Conservation (phyloP, 2,888 invertebrate species). For the Callosobruchus maculatus region DNA sequence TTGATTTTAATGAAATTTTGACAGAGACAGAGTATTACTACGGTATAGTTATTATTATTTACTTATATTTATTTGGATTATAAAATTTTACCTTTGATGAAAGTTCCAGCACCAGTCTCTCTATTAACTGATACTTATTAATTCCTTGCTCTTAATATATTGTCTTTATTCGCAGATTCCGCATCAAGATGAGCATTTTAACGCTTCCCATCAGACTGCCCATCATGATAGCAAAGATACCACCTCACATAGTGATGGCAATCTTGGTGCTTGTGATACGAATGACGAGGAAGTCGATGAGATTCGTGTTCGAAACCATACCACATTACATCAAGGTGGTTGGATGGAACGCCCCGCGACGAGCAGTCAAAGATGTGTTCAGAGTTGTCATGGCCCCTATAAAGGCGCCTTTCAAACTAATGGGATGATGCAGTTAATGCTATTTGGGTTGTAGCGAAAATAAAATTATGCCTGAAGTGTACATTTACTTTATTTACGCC, state of each 20-base stretch:
- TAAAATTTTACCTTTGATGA: no score
- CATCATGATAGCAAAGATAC: not conserved
- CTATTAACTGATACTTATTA: no score
- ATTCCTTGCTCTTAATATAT: no score
- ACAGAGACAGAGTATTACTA: no score
- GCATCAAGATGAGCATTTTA: not conserved
- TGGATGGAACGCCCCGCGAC: not conserved
- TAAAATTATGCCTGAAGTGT: no score
- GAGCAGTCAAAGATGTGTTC: not conserved
- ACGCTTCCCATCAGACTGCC: not conserved
- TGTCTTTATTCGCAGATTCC: not conserved
- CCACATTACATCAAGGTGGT: not conserved
- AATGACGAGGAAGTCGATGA: not conserved
- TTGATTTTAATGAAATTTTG: no score
- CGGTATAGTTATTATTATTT: no score
- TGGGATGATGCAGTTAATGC: not conserved
- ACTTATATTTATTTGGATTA: no score
- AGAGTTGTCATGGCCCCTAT: not conserved
- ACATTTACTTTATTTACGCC: no score
- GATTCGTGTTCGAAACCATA: not conserved
- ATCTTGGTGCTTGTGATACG: not conserved
- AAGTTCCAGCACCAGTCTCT: no score
- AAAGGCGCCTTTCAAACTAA: not conserved
- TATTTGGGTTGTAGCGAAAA: not conserved
- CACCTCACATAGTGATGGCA: not conserved